Evolutionary conservation across 2,888 invertebrate genomes (phyloP).

Genomic region (Dolichopus griseipennis): DNA sequence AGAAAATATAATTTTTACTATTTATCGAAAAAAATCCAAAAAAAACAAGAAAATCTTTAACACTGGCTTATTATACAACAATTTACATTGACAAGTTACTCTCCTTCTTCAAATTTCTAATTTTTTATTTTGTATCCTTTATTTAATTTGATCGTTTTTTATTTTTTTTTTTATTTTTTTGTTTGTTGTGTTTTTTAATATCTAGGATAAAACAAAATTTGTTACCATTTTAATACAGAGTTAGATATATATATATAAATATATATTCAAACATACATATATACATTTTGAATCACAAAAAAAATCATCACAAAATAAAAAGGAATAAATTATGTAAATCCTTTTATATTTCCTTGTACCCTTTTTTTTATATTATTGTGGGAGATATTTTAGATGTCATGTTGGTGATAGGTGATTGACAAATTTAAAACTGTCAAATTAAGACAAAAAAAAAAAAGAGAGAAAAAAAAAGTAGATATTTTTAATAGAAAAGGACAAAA

Average conservation of each 20-base stretch:
- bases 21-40: too few relatives aligned
- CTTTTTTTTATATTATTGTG: background rate
- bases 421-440: background rate
- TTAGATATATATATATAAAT: background rate
- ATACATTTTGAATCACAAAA: background rate
- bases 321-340: background rate
- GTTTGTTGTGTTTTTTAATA: too few relatives aligned
- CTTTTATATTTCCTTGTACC: background rate
- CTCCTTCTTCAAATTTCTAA: too few relatives aligned
- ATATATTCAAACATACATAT: background rate
- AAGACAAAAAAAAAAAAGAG: background rate
- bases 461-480: background rate
- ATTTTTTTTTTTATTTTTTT: background rate
- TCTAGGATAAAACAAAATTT: too few relatives aligned
- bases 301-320: background rate
- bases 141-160: background rate
- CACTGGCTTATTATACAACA: too few relatives aligned
- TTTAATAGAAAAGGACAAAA: background rate
- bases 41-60: too few relatives aligned
- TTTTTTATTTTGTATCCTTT: background rate
- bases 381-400: background rate
- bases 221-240: background rate
- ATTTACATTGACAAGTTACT: too few relatives aligned
- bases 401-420: slow-evolving; percentile 3
- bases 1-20: too few relatives aligned